These are phyloP conservation scores for Palloptera scutellata DNA, from an alignment of 2,888 invertebrate species.

Conservation along the genomic window DNA sequence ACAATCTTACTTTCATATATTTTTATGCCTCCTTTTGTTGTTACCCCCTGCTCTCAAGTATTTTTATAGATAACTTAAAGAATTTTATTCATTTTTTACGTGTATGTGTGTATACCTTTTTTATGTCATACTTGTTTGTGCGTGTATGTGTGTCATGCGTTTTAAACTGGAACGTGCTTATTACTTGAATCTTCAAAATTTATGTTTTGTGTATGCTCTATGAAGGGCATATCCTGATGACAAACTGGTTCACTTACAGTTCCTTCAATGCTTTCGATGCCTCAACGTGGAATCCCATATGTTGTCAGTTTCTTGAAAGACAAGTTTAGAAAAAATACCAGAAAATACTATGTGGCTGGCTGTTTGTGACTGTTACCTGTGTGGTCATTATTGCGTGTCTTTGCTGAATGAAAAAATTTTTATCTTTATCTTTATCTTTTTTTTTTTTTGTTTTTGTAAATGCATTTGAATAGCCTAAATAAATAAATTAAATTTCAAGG, in stretches of 20 bases:
- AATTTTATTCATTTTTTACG: too few species aligned
- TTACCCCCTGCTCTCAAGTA: too few species aligned
- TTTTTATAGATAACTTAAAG: too few species aligned
- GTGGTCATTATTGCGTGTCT: conserved; percentile 6
- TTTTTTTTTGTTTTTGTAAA: background rate
- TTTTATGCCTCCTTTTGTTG: too few species aligned
- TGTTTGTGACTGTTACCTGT: background rate
- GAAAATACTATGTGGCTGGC: background rate
- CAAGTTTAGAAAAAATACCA: background rate
- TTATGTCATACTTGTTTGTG: too few species aligned
- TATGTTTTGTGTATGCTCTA: conserved; percentile 1
- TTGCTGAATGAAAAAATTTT: background rate
- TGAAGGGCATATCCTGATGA: conserved; percentile 23
- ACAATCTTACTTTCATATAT: too few species aligned
- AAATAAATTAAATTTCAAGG: background rate
- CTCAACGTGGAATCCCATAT: background rate
- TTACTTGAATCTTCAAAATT: background rate
- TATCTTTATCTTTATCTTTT: background rate
- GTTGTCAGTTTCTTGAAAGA: too few species aligned
- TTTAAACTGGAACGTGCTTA: conserved; percentile 19
- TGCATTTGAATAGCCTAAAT: background rate
- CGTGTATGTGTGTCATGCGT: too few species aligned
- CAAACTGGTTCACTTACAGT: conserved; percentile 15
- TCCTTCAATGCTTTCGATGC: too few species aligned
- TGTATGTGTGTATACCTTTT: too few species aligned